Conservation (phyloP, 2,888 invertebrate genomes). For the Tenthredo amoena region DNA sequence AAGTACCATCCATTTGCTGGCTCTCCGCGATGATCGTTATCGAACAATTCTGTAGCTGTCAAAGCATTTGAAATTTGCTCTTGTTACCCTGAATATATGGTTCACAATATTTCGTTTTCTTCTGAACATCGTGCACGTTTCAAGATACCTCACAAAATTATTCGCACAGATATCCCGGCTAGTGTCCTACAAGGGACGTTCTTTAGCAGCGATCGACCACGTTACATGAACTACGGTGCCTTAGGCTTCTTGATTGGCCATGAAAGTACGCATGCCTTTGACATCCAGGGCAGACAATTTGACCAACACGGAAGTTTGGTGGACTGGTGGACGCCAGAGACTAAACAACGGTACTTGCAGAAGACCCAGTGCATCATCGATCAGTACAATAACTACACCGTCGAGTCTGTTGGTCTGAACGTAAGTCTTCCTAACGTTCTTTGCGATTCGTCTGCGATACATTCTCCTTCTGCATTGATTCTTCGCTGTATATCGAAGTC, state of each 20-base stretch:
- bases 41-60: too few species aligned
- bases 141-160: constrained; percentile 77
- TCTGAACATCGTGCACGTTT: background rate
- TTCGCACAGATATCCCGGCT: constrained; percentile 90
- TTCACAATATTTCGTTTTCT: background rate
- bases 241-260: constrained; percentile 96
- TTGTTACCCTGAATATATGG: too few species aligned
- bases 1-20: constrained; percentile 64
- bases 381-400: constrained; percentile 95
- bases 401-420: constrained; percentile 74
- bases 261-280: constrained; percentile 95
- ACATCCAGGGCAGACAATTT: constrained; percentile 93
- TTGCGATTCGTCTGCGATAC: too few species aligned
- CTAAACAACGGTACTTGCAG: constrained; percentile 90
- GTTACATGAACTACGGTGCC: constrained; percentile 95
- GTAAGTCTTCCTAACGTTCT: constrained; percentile 78
- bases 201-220: constrained; percentile 92
- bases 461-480: background rate
- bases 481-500: background rate
- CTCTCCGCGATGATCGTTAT: too few species aligned
- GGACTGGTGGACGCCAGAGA: constrained; percentile 95
- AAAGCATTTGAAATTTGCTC: too few species aligned
- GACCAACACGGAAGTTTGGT: constrained; percentile 94
- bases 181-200: constrained; percentile 96
- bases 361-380: constrained; percentile 95